phyloP scores from a whole-genome alignment of 1,140 invertebrate species.

The Danaus melanippus region DNA sequence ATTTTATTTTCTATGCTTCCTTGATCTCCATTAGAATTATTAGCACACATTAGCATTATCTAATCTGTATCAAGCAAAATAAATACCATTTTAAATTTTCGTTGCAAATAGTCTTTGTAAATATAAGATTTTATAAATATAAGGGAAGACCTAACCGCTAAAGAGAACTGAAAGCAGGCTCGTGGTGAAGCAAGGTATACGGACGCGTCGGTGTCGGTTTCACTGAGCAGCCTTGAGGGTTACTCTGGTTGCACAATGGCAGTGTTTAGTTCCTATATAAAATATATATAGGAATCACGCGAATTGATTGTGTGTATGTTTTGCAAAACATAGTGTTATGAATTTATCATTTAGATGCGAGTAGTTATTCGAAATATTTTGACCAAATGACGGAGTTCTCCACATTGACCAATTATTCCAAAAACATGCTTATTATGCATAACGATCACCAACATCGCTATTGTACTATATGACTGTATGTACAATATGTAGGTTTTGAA shows the following conservation, averaged over 20 bases:
- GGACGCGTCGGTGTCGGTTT: constrained; percentile 52
- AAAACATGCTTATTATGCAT: constrained; percentile 45
- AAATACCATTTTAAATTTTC: no score
- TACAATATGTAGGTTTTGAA: constrained; percentile 22
- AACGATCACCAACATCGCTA: constrained; percentile 52
- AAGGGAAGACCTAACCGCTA: constrained; percentile 16
- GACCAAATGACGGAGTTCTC: constrained; percentile 3
- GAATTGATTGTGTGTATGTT: neutral
- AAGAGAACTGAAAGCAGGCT: constrained; percentile 33
- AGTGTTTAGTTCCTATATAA: constrained; percentile 16
- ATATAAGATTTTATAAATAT: constrained; percentile 7
- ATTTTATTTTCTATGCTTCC: constrained; percentile 43
- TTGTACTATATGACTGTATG: constrained; percentile 40
- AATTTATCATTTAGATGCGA: neutral
- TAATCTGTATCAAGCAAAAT: no score
- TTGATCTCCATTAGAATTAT: constrained; percentile 39
- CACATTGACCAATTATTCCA: constrained; percentile 8
- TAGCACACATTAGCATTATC: constrained; percentile 6
- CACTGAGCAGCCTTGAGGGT: constrained; percentile 50
- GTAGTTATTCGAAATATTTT: constrained; percentile 5
- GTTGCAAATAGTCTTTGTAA: neutral
- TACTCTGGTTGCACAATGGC: constrained; percentile 41
- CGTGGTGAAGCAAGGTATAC: constrained; percentile 43
- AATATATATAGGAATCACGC: constrained; percentile 6
- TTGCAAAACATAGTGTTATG: no score